phyloP scores from a whole-genome alignment of 2,797 vertebrate species.

The Arvicola amphibius region DNA sequence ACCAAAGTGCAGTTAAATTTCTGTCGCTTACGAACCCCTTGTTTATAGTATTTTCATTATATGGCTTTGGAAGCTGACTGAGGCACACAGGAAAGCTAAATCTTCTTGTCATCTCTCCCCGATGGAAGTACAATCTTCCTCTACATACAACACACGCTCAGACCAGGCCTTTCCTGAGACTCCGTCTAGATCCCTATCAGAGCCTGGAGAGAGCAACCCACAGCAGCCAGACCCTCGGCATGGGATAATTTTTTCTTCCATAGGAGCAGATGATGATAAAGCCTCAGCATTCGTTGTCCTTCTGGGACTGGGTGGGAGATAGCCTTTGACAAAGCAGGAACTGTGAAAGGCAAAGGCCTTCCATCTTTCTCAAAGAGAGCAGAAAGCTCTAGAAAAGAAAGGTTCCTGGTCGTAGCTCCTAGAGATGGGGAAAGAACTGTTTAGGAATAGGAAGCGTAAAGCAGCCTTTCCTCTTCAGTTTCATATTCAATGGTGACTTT shows the following conservation, averaged over 20 bases:
- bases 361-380: not conserved
- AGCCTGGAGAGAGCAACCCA: not conserved
- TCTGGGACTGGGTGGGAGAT: not conserved
- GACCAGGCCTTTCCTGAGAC: not conserved
- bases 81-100: not conserved
- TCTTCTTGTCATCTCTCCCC: not conserved
- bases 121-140: not conserved
- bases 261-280: not conserved
- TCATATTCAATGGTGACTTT: not conserved
- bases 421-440: not conserved
- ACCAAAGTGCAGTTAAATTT: not conserved
- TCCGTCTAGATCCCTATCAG: not conserved
- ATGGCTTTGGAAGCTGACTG: not conserved
- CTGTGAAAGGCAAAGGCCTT: not conserved
- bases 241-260: not conserved
- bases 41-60: not conserved
- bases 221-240: not conserved
- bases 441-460: not conserved
- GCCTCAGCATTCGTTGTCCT: not conserved
- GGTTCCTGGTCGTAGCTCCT: not conserved
- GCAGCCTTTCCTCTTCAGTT: not conserved
- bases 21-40: not conserved
- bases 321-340: not conserved
- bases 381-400: not conserved
- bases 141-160: not conserved